Conservation (phyloP, 2,888 invertebrate species). For the Aphodius granarius region DNA sequence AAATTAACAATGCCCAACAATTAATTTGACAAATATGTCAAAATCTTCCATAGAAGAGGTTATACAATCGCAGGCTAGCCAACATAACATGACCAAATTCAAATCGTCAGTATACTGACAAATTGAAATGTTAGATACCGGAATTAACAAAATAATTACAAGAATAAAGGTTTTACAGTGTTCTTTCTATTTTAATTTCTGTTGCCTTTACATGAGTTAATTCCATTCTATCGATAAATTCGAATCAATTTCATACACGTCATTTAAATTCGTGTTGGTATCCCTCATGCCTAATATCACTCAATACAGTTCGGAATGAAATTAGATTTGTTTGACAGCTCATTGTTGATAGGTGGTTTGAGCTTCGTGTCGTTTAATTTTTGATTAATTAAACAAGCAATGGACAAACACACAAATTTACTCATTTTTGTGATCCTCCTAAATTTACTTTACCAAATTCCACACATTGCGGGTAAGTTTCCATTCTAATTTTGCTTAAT, state of each 20-base stretch:
- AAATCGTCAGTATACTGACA: no score
- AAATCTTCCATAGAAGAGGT: not conserved
- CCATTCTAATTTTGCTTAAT: not conserved
- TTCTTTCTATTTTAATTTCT: no score
- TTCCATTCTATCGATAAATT: no score
- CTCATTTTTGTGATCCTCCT: not conserved
- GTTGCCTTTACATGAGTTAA: no score
- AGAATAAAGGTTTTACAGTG: no score
- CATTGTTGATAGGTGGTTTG: not conserved
- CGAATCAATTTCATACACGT: no score
- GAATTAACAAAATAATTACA: no score
- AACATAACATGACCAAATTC: conserved; percentile 10
- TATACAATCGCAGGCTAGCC: conserved; percentile 21
- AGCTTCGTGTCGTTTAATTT: not conserved
- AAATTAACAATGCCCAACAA: not conserved
- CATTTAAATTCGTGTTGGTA: no score
- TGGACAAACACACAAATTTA: not conserved
- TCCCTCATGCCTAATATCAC: not conserved
- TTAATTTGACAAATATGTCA: conserved; percentile 16
- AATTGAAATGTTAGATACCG: no score
- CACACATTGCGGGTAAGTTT: conserved; percentile 17
- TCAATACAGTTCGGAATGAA: not conserved
- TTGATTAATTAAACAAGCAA: not conserved
- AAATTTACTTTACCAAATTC: conserved; percentile 1
- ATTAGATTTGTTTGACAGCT: not conserved